Percentiles rank a stretch among this genome's conserved stretches.
phyloP scores from a whole-genome alignment of 2,888 invertebrate genomes.

The Fabriciana adippe region DNA sequence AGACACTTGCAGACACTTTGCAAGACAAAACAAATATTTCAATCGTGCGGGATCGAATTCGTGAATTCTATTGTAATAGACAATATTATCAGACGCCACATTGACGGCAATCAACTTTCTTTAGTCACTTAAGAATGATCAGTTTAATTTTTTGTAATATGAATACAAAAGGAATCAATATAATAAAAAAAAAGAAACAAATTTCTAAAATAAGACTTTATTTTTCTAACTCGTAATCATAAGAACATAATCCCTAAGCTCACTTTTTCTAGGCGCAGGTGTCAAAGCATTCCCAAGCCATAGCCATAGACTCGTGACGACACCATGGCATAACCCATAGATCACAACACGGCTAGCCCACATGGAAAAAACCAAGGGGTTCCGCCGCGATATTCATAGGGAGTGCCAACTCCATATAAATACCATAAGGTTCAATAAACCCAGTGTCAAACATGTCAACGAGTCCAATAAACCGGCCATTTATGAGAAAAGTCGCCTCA shows the following conservation, averaged over 20 bases:
- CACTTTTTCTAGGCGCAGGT: conserved; percentile 37
- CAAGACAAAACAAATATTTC: no score
- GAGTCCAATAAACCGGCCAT: conserved; percentile 40
- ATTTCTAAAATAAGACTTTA: conserved; percentile 35
- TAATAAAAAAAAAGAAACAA: conserved; percentile 17
- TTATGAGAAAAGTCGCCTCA: conserved; percentile 26
- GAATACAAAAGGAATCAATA: neutral
- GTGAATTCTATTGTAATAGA: no score
- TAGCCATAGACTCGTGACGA: conserved; percentile 38
- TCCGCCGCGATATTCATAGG: conserved; percentile 38
- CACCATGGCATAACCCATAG: conserved; percentile 36
- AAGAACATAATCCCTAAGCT: conserved; percentile 37
- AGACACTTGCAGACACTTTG: no score
- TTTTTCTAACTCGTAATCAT: conserved; percentile 31
- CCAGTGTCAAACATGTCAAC: conserved; percentile 32
- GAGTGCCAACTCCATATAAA: conserved; percentile 32
- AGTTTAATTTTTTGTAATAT: neutral
- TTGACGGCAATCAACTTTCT: no score
- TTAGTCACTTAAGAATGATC: no score
- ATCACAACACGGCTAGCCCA: conserved; percentile 46
- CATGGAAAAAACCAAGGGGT: conserved; percentile 41
- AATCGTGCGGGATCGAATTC: no score
- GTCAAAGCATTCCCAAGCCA: conserved; percentile 36
- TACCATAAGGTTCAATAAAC: conserved; percentile 31
- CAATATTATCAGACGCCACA: no score